These are phyloP conservation scores for Drosophila serrata DNA, from an alignment of 1,140 invertebrate genomes.

Conservation along the genomic window DNA sequence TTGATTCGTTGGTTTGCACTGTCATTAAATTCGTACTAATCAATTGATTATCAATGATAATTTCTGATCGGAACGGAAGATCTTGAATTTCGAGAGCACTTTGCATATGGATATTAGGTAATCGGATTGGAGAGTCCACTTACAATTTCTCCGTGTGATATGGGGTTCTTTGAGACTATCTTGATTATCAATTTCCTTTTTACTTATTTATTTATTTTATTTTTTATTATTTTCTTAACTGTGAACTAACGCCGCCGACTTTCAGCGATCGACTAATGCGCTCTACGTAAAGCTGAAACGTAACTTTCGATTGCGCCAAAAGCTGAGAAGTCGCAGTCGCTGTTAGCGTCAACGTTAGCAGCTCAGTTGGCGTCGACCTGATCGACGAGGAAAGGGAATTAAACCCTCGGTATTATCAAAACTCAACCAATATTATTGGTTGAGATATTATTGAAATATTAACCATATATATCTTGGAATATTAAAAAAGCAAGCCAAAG, in stretches of 20 bases:
- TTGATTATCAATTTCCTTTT: neutral
- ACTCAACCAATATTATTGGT: neutral
- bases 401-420: slow-evolving; percentile 15
- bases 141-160: slow-evolving; percentile 4
- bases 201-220: neutral
- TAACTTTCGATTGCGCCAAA: slow-evolving; percentile 82
- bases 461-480: too few relatives aligned
- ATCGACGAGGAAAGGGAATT: slow-evolving; percentile 20
- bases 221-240: slow-evolving; percentile 27
- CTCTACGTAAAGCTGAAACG: slow-evolving; percentile 76
- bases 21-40: slow-evolving; percentile 25
- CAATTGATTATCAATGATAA: slow-evolving; percentile 40
- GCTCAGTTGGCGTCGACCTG: slow-evolving; percentile 20
- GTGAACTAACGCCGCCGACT: slow-evolving; percentile 75
- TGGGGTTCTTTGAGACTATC: neutral
- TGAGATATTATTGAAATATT: neutral
- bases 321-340: slow-evolving; percentile 30
- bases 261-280: slow-evolving; percentile 74
- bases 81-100: slow-evolving; percentile 1
- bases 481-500: neutral
- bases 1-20: slow-evolving; percentile 1
- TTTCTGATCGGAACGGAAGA: neutral
- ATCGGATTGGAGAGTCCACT: neutral
- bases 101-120: neutral
- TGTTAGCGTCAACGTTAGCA: neutral